Conservation (phyloP, 2,888 invertebrate genomes). For the Dioctria rufipes region DNA sequence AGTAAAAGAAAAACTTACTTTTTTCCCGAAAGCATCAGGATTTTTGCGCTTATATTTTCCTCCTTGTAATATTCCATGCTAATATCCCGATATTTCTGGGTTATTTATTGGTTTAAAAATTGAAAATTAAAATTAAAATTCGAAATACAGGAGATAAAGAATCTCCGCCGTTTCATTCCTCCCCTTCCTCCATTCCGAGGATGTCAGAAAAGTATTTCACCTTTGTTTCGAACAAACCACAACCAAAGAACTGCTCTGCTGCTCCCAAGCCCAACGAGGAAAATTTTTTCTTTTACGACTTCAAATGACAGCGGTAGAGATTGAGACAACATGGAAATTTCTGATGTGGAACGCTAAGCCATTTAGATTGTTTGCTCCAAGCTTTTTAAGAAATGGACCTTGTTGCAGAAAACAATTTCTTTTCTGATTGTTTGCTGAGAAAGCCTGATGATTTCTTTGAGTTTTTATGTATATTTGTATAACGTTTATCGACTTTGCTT, state of each 20-base stretch:
- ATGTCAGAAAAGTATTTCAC: too few relatives aligned
- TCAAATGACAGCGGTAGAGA: neutral
- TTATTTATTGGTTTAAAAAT: constrained; percentile 20
- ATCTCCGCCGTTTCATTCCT: too few relatives aligned
- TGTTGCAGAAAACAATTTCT: neutral
- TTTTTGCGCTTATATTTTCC: neutral
- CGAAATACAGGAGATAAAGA: neutral
- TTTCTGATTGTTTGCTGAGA: neutral
- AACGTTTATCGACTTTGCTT: too few relatives aligned
- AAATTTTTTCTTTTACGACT: constrained; percentile 10
- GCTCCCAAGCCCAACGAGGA: neutral
- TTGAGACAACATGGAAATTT: constrained; percentile 17
- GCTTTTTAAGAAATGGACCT: constrained; percentile 15
- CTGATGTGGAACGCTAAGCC: constrained; percentile 20
- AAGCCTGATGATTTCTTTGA: constrained; percentile 9
- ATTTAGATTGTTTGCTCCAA: constrained; percentile 8
- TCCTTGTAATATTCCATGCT: neutral
- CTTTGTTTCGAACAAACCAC: too few relatives aligned
- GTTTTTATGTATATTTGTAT: too few relatives aligned
- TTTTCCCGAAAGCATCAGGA: constrained; percentile 1
- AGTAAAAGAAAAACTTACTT: neutral
- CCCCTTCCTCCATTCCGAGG: neutral
- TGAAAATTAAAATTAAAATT: constrained; percentile 21
- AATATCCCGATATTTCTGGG: constrained; percentile 26
- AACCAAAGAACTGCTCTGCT: too few relatives aligned